Conservation (phyloP, 30 jellyfish, hydroid and myxozoan genomes). For the Aurelia sp. region DNA sequence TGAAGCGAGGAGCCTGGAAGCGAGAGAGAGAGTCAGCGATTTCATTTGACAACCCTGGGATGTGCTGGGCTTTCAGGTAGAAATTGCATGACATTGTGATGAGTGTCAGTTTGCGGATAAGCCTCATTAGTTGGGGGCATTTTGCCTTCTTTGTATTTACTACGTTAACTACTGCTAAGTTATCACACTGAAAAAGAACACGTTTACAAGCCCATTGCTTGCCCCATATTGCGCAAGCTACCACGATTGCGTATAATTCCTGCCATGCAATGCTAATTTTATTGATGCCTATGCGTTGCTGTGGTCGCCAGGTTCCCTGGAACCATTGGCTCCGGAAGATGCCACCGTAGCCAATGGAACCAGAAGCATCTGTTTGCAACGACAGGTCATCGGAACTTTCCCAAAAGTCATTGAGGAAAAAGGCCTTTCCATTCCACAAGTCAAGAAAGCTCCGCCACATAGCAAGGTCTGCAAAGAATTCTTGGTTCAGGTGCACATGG, state of each 20-base stretch:
- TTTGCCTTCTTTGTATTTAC: not conserved
- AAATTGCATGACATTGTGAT: too few species aligned
- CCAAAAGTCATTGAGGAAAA: conserved; percentile 11
- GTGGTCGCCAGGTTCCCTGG: not conserved
- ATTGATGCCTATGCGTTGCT: not conserved
- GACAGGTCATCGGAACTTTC: not conserved
- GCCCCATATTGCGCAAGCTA: conserved; percentile 47
- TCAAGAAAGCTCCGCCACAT: conserved; percentile 57
- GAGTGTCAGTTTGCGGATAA: too few species aligned
- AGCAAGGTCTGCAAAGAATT: conserved; percentile 45
- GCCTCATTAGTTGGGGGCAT: conserved; percentile 17
- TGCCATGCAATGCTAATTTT: conserved; percentile 12
- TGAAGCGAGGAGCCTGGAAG: too few species aligned
- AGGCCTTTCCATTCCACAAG: conserved; percentile 74
- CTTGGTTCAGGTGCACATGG: conserved; percentile 20
- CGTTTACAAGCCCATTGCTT: conserved; percentile 14
- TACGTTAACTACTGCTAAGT: not conserved
- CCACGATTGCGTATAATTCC: conserved; percentile 43
- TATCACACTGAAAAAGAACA: conserved; percentile 17
- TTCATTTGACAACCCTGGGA: too few species aligned
- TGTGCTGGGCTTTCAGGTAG: too few species aligned
- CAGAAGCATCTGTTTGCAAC: conserved; percentile 12
- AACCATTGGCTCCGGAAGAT: not conserved
- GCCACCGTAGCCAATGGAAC: conserved; percentile 34
- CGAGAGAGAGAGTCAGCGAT: too few species aligned